These are phyloP conservation scores for Heterocephalus glaber DNA, from an alignment of 2,113 vertebrate genomes.

Conservation along the genomic window DNA sequence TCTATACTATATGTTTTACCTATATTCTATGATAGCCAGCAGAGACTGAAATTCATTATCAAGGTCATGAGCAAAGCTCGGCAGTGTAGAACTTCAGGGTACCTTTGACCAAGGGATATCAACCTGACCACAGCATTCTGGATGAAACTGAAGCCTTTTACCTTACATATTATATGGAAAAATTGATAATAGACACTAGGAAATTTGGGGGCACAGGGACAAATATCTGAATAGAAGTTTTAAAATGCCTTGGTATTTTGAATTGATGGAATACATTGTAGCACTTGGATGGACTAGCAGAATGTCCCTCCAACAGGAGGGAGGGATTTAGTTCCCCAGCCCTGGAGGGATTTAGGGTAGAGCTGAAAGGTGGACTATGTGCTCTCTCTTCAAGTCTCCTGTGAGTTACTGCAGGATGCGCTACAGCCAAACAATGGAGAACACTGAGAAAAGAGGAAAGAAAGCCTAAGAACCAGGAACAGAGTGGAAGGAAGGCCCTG, in stretches of 20 bases:
- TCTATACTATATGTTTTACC: background rate
- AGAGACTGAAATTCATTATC: background rate
- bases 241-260: background rate
- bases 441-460: background rate
- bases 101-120: background rate
- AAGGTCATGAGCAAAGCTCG: background rate
- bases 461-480: background rate
- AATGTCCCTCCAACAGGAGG: background rate
- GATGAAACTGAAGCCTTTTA: background rate
- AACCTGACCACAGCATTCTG: background rate
- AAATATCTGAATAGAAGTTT: background rate
- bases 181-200: background rate
- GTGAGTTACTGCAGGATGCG: background rate
- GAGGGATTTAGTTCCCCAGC: background rate
- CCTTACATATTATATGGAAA: background rate
- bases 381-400: background rate
- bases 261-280: background rate
- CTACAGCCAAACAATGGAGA: background rate
- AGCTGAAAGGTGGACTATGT: background rate
- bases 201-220: background rate
- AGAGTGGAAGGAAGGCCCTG: background rate
- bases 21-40: background rate
- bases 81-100: background rate
- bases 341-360: background rate
- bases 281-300: background rate